A percentile compares a stretch with the other conserved stretches of the same genome.
Conservation (phyloP, 35 echinoderm and acorn worm genomes). For the Diadema setosum region DNA sequence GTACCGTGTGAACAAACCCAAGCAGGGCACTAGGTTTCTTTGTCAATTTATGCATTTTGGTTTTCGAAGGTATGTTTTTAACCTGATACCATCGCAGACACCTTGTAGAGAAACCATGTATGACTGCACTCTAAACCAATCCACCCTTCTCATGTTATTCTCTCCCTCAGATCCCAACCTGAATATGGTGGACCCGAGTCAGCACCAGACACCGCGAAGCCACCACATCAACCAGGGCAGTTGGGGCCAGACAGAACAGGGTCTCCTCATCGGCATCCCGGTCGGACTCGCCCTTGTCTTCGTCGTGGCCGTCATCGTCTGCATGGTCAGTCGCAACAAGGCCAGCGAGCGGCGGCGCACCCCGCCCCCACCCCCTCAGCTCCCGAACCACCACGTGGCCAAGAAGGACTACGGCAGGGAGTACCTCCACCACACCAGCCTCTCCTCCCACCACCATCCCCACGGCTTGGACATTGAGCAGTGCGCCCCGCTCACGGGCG, state of each 20-base stretch:
- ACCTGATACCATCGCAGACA: no score
- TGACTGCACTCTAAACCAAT: no score
- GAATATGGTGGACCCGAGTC: not conserved
- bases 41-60: no score
- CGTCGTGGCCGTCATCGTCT: conserved; percentile 6
- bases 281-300: conserved; percentile 28
- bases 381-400: not conserved
- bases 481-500: conserved; percentile 27
- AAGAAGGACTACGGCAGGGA: not conserved
- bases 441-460: not conserved
- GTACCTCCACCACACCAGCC: not conserved
- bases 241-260: conserved; percentile 9
- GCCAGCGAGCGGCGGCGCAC: not conserved
- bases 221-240: not conserved
- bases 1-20: no score
- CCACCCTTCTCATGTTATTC: no score
- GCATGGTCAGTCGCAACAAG: conserved; percentile 33
- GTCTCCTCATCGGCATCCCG: conserved; percentile 40
- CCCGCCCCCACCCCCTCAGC: not conserved
- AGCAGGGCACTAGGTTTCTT: no score
- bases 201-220: not conserved
- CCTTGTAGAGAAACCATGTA: no score
- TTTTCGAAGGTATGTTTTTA: no score
- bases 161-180: conserved; percentile 19
- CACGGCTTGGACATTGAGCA: conserved; percentile 48